Percentiles rank a stretch among this genome's conserved stretches.
Conservation (phyloP, 1,140 invertebrate species). For the Macrotrachela quadricornifera region DNA sequence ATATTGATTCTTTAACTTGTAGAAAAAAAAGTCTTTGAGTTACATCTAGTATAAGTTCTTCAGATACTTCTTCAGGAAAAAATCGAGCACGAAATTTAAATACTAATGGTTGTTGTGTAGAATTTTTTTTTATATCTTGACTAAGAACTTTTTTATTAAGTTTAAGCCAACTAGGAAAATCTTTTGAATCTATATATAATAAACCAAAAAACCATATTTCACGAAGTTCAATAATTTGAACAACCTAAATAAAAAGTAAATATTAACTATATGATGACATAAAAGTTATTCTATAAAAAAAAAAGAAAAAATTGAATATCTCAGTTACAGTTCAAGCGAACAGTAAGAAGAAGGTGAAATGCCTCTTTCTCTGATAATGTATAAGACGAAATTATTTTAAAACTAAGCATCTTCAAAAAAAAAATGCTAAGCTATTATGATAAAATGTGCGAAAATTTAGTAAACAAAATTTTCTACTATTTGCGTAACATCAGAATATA, state of each 20-base stretch:
- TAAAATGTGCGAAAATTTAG: too few species aligned
- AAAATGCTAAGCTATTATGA: too few species aligned
- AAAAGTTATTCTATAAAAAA: too few species aligned
- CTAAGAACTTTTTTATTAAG: constrained; percentile 84
- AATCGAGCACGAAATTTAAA: constrained; percentile 99
- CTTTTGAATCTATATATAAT: constrained; percentile 92
- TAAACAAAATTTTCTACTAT: too few species aligned
- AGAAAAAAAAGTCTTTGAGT: constrained; percentile 83
- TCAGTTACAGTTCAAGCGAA: too few species aligned
- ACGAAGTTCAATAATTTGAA: constrained; percentile 90
- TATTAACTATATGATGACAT: too few species aligned
- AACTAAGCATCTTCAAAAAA: too few species aligned
- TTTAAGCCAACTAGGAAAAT: constrained; percentile 93
- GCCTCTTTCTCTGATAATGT: too few species aligned
- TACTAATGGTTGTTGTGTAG: constrained; percentile 48
- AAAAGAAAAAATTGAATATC: too few species aligned
- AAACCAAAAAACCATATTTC: constrained; percentile 99
- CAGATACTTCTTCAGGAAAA: constrained; percentile 94
- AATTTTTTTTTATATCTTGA: constrained; percentile 20
- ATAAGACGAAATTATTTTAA: too few species aligned
- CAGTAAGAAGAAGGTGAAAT: too few species aligned
- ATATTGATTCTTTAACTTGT: constrained; percentile 90
- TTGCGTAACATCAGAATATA: too few species aligned
- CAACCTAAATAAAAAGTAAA: constrained; percentile 51
- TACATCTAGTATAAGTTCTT: constrained; percentile 96